Evolutionary conservation across 2,888 invertebrate species (phyloP), one percentile per base, ranked within the genome.

Genomic region (Netelia fuscicornis): DNA sequence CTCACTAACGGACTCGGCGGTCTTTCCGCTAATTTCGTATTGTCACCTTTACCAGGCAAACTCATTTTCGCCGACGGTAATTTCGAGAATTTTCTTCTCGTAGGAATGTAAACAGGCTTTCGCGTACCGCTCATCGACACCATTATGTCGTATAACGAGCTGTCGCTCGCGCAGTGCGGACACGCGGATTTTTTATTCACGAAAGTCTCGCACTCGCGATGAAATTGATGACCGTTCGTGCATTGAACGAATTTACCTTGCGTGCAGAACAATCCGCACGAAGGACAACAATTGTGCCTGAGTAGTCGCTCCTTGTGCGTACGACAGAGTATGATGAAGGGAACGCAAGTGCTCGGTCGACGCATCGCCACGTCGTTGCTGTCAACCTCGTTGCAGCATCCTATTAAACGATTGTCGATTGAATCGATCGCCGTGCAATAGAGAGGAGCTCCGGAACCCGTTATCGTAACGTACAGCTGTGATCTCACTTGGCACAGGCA

Each of bases 171-270:
- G 92, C 97, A 97, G 91, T 97, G 97, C 3, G 97, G 97, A 92
- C 97, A 97, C 85, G 95, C 92, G 62, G 94, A 94, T 83, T 92
- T 92, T 62, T 95, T 94, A 56, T 94, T 94, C 62, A 94, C 94
- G 72, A 94, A 94, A n/a, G 95, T 92, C 13, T 96, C 96, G 91
- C 98, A 98, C 78, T 97, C 96, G 78, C 96, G 94, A 94, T 98
- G 98, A 94, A 97, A 98, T 87, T 97, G 96, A 94, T 98, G 98
- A 23, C 96, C 95, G 81, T 95, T 94, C 72, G 95, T 95, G 93
- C 98, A 98, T 89, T 97, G 96, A 90, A 96, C 95, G 94, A 98
- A 98, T 88, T 95, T 95, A 2, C 98, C 98, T 96, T 98, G 98
- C 6, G 98, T 97, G 92, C 98, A 98, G 93, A 98, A 98, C 74